A percentile compares a stretch with the other conserved stretches of the same genome.
Evolutionary conservation across 2,888 invertebrate species (phyloP).

Genomic region (Sicus ferrugineus): DNA sequence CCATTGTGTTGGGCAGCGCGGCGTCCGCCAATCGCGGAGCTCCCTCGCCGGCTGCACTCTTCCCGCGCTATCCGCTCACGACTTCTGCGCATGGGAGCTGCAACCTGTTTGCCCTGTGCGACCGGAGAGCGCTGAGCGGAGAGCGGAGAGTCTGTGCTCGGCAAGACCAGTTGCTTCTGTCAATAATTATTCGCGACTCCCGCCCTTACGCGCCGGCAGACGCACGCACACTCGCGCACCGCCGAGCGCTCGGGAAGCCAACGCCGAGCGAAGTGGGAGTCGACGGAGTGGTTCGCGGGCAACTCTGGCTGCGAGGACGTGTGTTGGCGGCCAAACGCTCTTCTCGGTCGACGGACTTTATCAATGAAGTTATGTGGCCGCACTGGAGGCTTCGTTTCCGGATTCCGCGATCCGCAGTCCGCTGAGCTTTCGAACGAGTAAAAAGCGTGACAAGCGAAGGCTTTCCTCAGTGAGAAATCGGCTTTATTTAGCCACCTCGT

Average conservation of each 20-base stretch:
- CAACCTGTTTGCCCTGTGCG: not conserved
- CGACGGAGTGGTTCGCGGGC: not conserved
- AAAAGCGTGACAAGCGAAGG: too few relatives aligned
- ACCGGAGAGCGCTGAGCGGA: conserved; percentile 16
- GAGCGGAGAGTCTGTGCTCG: conserved; percentile 38
- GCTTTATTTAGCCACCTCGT: too few relatives aligned
- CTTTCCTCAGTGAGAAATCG: too few relatives aligned
- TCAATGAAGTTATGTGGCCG: not conserved
- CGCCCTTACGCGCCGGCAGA: conserved; percentile 53
- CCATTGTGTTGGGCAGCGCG: not conserved
- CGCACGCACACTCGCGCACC: conserved; percentile 5
- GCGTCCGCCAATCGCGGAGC: conserved; percentile 19
- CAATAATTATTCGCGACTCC: conserved; percentile 49
- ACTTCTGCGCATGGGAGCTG: not conserved
- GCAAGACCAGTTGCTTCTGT: conserved; percentile 52
- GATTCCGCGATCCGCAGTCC: too few relatives aligned
- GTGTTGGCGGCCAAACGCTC: too few relatives aligned
- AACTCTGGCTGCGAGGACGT: too few relatives aligned
- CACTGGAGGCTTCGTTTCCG: not conserved
- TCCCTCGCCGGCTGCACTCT: not conserved
- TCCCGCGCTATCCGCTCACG: not conserved
- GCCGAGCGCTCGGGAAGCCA: not conserved
- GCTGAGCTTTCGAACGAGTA: too few relatives aligned
- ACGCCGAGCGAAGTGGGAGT: not conserved
- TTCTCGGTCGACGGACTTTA: too few relatives aligned